These are phyloP conservation scores for Pygmarrhopalites habei DNA, from an alignment of 1,140 invertebrate species.

Conservation along the genomic window DNA sequence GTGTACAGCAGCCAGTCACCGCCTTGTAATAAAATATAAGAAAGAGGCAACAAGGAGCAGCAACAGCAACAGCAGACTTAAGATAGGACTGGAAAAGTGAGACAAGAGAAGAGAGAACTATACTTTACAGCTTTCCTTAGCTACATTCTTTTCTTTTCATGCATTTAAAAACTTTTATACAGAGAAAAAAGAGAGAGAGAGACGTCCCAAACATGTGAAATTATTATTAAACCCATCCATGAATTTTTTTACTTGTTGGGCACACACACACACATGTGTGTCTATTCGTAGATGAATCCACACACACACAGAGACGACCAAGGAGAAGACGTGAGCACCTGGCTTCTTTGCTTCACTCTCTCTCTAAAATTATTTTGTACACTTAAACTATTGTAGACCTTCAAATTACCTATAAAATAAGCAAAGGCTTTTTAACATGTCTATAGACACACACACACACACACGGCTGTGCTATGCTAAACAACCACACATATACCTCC, in stretches of 20 bases:
- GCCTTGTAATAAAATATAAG: neutral
- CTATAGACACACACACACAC: too few relatives aligned
- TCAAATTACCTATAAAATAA: too few relatives aligned
- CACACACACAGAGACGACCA: too few relatives aligned
- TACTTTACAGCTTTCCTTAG: neutral
- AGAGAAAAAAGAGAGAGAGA: neutral
- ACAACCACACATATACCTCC: too few relatives aligned
- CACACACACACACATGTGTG: too few relatives aligned
- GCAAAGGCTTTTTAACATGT: too few relatives aligned
- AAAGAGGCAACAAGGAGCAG: neutral
- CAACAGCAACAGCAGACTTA: neutral
- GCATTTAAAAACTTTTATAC: neutral
- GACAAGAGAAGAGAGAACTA: neutral
- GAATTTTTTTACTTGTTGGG: constrained; percentile 5
- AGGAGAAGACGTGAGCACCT: too few relatives aligned
- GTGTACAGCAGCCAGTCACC: neutral
- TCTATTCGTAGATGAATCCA: too few relatives aligned
- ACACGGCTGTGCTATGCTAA: too few relatives aligned
- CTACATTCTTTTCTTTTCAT: neutral
- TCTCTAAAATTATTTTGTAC: too few relatives aligned
- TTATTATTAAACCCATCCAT: constrained; percentile 12
- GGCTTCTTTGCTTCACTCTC: too few relatives aligned
- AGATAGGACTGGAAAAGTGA: neutral
- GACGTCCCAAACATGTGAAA: neutral
- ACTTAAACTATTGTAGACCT: too few relatives aligned